phyloP scores from a whole-genome alignment of 2,113 vertebrate genomes.

The Sander lucioperca region DNA sequence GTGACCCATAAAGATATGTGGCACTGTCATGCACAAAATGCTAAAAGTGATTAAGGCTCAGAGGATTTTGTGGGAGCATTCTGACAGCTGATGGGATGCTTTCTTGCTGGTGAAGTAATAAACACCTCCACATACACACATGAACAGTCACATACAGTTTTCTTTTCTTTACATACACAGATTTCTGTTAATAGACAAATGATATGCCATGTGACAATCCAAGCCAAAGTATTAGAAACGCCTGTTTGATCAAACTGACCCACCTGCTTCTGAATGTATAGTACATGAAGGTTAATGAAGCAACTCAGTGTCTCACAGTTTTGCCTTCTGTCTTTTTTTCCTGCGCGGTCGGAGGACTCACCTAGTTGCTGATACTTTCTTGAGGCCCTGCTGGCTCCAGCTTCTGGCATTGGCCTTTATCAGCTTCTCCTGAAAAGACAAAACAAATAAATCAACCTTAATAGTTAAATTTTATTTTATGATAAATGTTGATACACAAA shows the following conservation, averaged over 20 bases:
- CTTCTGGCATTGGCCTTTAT: conserved; percentile 54
- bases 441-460: background rate
- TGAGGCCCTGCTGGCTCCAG: conserved; percentile 26
- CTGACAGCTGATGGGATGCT: conserved; percentile 17
- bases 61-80: conserved; percentile 24
- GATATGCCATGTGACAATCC: background rate
- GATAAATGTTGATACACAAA: background rate
- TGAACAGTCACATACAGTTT: background rate
- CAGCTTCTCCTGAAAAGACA: conserved; percentile 6
- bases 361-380: conserved; percentile 50
- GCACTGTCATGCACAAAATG: conserved; percentile 31
- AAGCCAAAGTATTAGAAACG: conserved; percentile 46
- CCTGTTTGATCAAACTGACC: conserved; percentile 54
- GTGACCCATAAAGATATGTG: conserved; percentile 44
- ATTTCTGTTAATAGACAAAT: background rate
- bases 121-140: background rate
- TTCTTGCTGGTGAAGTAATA: conserved; percentile 8
- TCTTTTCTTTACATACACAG: background rate
- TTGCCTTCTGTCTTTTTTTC: conserved; percentile 67
- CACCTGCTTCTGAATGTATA: conserved; percentile 55
- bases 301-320: conserved; percentile 64
- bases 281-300: conserved; percentile 79
- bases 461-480: background rate
- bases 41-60: conserved; percentile 46
- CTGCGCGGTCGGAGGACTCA: conserved; percentile 52